Conservation (phyloP, 2,797 vertebrate genomes). For the Botia kubotai region DNA sequence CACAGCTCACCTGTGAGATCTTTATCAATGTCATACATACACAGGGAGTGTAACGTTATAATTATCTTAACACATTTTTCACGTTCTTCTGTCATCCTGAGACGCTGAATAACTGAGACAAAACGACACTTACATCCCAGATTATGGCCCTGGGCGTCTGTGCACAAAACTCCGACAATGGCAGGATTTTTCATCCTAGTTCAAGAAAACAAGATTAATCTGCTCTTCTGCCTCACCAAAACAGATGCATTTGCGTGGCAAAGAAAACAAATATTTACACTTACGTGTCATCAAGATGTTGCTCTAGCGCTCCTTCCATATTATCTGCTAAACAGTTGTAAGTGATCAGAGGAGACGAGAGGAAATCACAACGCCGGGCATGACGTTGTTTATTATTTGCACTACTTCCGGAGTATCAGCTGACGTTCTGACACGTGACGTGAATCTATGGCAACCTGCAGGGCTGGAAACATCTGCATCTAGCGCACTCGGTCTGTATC, state of each 20-base stretch:
- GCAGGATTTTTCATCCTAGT: constrained; percentile 93
- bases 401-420: constrained; percentile 64
- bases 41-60: too few relatives aligned
- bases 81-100: background rate
- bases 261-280: constrained; percentile 52
- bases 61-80: too few relatives aligned
- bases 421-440: constrained; percentile 71
- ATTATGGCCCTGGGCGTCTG: constrained; percentile 93
- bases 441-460: constrained; percentile 45
- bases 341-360: constrained; percentile 9
- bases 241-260: background rate
- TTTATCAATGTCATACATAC: too few relatives aligned
- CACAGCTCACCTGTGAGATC: too few relatives aligned
- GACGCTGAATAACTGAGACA: background rate
- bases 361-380: too few relatives aligned
- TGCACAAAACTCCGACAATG: constrained; percentile 91
- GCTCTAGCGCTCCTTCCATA: constrained; percentile 90
- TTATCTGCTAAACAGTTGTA: background rate
- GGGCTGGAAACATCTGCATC: too few relatives aligned
- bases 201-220: constrained; percentile 7
- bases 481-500: too few relatives aligned
- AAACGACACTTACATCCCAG: constrained; percentile 87
- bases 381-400: constrained; percentile 24
- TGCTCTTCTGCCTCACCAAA: background rate
- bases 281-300: constrained; percentile 92